A percentile compares a stretch with the other conserved stretches of the same genome.
phyloP scores from a whole-genome alignment of 92 coral and sea anemone genomes.

The Plumapathes pennacea region DNA sequence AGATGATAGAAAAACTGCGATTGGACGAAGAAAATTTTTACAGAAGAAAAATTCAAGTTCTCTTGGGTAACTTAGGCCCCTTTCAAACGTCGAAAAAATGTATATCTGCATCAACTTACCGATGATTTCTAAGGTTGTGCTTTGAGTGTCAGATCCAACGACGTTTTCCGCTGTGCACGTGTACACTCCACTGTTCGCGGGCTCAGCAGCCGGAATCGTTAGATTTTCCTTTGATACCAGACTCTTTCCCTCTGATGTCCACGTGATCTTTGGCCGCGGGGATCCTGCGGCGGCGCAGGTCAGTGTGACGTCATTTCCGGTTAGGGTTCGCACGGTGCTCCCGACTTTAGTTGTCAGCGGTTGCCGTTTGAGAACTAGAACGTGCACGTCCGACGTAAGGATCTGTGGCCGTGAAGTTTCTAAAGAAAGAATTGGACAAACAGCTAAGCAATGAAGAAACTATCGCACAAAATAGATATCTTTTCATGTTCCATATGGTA shows the following conservation, averaged over 20 bases:
- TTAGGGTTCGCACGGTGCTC: slow-evolving; percentile 29
- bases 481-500: too few relatives aligned
- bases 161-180: slow-evolving; percentile 65
- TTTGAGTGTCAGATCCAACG: slow-evolving; percentile 13
- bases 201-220: slow-evolving; percentile 23
- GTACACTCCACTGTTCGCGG: slow-evolving; percentile 58
- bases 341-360: slow-evolving; percentile 37
- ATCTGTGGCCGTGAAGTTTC: slow-evolving; percentile 26
- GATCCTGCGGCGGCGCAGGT: slow-evolving; percentile 47
- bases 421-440: slow-evolving; percentile 1
- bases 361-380: slow-evolving; percentile 25
- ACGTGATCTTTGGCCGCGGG: slow-evolving; percentile 50
- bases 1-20: too few relatives aligned
- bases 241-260: slow-evolving; percentile 38
- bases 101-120: too few relatives aligned
- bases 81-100: too few relatives aligned
- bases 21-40: too few relatives aligned
- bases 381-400: slow-evolving; percentile 12
- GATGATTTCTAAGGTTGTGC: slow-evolving; percentile 38
- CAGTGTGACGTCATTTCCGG: slow-evolving; percentile 42
- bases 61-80: too few relatives aligned
- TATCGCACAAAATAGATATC: too few relatives aligned
- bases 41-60: too few relatives aligned
- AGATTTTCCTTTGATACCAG: slow-evolving; percentile 1
- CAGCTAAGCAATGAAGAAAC: too few relatives aligned